Base-by-base conservation (phyloP, 2,888 invertebrate species). In the Caradrina kadenii region DNA sequence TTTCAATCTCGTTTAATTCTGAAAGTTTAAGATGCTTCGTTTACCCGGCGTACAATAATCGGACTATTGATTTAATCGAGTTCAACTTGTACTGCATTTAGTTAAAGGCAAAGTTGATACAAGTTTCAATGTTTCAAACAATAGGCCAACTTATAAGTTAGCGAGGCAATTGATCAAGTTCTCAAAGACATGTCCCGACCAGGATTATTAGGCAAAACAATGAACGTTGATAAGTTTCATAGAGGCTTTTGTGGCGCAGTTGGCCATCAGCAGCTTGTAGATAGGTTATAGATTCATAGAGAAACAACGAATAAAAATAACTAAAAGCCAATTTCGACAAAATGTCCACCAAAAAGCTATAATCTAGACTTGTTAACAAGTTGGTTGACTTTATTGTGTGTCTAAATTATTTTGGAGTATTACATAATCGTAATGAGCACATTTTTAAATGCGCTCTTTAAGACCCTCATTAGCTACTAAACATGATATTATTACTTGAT, bases 121-220 rank as follows among this genome's bases (percentile, higher is more conserved):
- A 84, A 82, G 81, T 82, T 82, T 77, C 72, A 62, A 65, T 77
- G 60, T 80, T 60, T 59, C 31, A 62, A 19, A 75, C 77, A 77
- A 80, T 73, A 84, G 73, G 45, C 42, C 11, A 66, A 60, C 52
- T 80, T 35, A n/a, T 72, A 77, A 77, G 63, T 80, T 77, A 54
- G 55, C 58, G 31, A 65, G 64, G 56, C 69, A 70, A 76, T 82
- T 77, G 69, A 69, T 63, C 58, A 80, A 82, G 67, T 82, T 82
- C 19, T 56, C 80, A 83, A 84, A 84, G 83, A 69, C 55, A 54
- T 69, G 63, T 72, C 55, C 58, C 48, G 21, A 21, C n/a, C 56
- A 73, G 69, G 70, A 60, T 76, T 75, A 75, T 80, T 60, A 74
- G 62, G 66, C 75, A 65, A 78, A 82, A 75, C 73, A 82, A 72